Percentiles rank a stretch among this genome's conserved stretches.
These are phyloP conservation scores for Bombus confusus DNA, from an alignment of 1,140 invertebrate genomes.

Conservation along the genomic window DNA sequence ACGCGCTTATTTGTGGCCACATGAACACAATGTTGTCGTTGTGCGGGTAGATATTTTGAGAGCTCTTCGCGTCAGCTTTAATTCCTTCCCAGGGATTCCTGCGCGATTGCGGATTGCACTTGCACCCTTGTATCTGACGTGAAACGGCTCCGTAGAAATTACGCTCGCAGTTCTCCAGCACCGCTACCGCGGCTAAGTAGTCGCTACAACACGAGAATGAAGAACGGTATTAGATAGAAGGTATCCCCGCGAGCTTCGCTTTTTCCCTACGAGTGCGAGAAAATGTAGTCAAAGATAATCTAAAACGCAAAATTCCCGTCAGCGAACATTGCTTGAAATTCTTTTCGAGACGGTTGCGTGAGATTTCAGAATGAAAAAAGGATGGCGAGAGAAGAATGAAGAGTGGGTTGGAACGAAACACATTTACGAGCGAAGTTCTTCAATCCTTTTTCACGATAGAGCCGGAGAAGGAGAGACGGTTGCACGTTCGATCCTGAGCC, in stretches of 20 bases:
- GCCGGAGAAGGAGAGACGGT: background rate
- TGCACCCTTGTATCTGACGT: background rate
- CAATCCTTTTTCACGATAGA: background rate
- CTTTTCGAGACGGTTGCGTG: no score
- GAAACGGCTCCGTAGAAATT: conserved; percentile 15
- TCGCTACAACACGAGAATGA: background rate
- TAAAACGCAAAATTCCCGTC: background rate
- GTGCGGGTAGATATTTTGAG: conserved; percentile 19
- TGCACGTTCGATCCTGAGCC: conserved; percentile 13
- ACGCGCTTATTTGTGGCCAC: conserved; percentile 19
- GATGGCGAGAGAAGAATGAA: background rate
- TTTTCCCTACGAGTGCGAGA: background rate
- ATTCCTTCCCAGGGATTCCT: conserved; percentile 33
- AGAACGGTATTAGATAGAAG: no score
- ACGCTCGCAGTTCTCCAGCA: background rate
- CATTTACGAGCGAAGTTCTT: conserved; percentile 2
- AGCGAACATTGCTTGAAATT: background rate
- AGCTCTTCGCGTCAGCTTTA: conserved; percentile 36
- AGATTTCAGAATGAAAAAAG: background rate
- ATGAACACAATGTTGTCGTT: background rate
- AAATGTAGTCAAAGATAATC: background rate
- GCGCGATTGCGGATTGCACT: conserved; percentile 30
- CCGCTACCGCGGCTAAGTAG: background rate
- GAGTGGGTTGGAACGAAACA: background rate
- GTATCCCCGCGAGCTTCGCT: background rate